Evolutionary conservation across 2,113 vertebrate genomes (phyloP), one percentile per base, ranked within the genome.

Genomic region (Prionailurus viverrinus): DNA sequence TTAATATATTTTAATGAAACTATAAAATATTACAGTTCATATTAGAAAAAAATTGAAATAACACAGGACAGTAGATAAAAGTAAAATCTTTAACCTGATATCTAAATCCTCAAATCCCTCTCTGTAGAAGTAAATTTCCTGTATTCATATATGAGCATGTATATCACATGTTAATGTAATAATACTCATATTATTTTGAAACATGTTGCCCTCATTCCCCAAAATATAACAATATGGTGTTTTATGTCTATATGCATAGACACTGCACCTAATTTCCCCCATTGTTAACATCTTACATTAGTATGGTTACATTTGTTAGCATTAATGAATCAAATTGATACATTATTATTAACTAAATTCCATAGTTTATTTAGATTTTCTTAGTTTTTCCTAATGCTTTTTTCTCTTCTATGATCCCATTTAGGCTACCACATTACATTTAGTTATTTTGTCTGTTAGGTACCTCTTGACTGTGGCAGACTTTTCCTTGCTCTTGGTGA

Each of bases 1-100:
- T 36, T 81, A 73, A 41, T 95, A 74, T 81, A 81, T 81, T 92
- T 92, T 41, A 78, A 41, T 63, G 16, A 81, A 31, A 92, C 33
- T 79, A 86, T 79, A 91, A 95, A 65, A 71, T 86, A 74, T 41
- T 95, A 36, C 16, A 88, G 41, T 82, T 31, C 8, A 74, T 82
- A 68, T 45, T 92, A 10, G 88, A 29, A 65, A 55, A 48, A 85
- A 79, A 13, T 45, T n/a, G 58, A 45, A 91, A 55, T 68, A 74
- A 83, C 21, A 82, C 6, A 58, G 58, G 45, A 16, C 31, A 31
- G 39, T 66, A 58, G 29, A 55, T 87, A 81, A 53, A 63, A 87
- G 29, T 81, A 92, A 80, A 51, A 29, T 78, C 6, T 76, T 87
- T n/a, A 71, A 8, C 33, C 19, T 78, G 45, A 48, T 78, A 51